Evolutionary conservation across 2,888 invertebrate species (phyloP), one percentile per base, ranked within the genome.

Genomic region (Heteromurus nitidus): DNA sequence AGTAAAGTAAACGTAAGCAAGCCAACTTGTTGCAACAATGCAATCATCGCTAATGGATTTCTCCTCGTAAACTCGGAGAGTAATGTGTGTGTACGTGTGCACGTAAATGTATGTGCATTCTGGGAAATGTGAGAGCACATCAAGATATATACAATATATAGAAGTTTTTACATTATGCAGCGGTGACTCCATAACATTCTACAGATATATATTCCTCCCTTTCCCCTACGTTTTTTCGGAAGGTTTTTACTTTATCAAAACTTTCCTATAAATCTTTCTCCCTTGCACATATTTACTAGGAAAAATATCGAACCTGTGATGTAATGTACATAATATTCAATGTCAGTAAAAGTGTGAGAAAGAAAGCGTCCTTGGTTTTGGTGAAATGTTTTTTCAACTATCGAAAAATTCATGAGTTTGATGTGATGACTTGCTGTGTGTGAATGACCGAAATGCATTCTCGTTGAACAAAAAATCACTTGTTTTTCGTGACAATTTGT

Each of bases 1-100:
- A 20, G 36, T 24, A 31, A 53, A 22, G 55, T 70, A 55, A 47
- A 64, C 31, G 42, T 18, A 77, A 64, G 72, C 55, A 79, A 47
- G 44, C 80, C 80, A 80, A 80, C 80, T 80, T 80, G 80, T 80
- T 80, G 80, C 80, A 80, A 80, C 80, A 80, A 80, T 80, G 80
- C 80, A 80, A 80, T 80, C 80, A 80, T 80, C 80, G 73, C 80
- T 80, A 80, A 80, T 80, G 80, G 80, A 80, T 80, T 80, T 80
- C 67, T 73, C 80, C 73, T 80, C 80, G 67, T 72, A 80, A 76
- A 76, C 76, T 76, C 60, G 53, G 5, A 67, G 60, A 42, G n/a
- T 50, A 73, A 65, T 76, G 60, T 68, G 44, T 67, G 67, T 76
- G 60, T 60, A 53, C 24, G 53, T 22, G 36, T 36, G 36, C 13